phyloP scores from a whole-genome alignment of 2,797 vertebrate genomes.

The Echeneis naucrates region DNA sequence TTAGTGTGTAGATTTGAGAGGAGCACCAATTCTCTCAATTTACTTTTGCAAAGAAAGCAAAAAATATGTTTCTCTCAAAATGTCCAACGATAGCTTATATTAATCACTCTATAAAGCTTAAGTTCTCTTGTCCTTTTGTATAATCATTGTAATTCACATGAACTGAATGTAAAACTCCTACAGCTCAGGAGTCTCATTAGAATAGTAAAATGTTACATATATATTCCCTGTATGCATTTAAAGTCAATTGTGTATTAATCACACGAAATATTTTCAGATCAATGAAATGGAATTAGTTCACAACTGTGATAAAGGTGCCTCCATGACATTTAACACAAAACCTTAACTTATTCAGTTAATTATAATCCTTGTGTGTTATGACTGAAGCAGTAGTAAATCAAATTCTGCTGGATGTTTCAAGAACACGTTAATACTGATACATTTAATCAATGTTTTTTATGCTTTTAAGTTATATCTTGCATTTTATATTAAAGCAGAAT shows the following conservation, averaged over 20 bases:
- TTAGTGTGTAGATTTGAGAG: neutral
- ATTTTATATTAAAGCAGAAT: slow-evolving; percentile 57
- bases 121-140: slow-evolving; percentile 23
- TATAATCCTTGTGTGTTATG: slow-evolving; percentile 44
- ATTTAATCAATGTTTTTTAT: neutral
- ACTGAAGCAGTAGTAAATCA: slow-evolving; percentile 58
- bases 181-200: slow-evolving; percentile 37
- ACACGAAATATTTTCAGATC: slow-evolving; percentile 11
- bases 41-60: neutral
- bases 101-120: neutral
- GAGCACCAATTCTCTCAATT: neutral
- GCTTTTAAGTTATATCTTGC: slow-evolving; percentile 36
- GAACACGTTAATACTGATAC: slow-evolving; percentile 47
- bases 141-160: slow-evolving; percentile 28
- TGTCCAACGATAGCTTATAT: neutral
- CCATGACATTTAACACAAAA: slow-evolving; percentile 23
- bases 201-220: slow-evolving; percentile 6
- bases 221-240: slow-evolving; percentile 3
- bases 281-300: slow-evolving; percentile 1
- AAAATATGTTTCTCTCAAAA: neutral
- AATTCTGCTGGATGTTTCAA: slow-evolving; percentile 48
- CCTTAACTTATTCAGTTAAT: slow-evolving; percentile 44
- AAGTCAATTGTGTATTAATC: slow-evolving; percentile 6
- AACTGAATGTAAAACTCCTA: slow-evolving; percentile 47
- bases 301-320: slow-evolving; percentile 41